Evolutionary conservation across 2,797 vertebrate species (phyloP).

Genomic region (Ceyx erithaca): DNA sequence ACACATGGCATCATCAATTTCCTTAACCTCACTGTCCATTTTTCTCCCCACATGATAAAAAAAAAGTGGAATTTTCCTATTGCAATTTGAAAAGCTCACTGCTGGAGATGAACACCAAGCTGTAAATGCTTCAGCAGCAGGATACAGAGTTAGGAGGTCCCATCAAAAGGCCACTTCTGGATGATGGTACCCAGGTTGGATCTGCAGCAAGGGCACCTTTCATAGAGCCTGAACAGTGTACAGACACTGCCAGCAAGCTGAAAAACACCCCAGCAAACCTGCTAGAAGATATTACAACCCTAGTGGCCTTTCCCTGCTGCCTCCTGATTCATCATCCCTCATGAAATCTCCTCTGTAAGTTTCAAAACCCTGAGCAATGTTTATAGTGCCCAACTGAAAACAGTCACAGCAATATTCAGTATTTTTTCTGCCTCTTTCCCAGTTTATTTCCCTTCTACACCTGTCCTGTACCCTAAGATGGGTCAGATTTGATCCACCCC

Average conservation of each 20-base stretch:
- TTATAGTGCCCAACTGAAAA: background rate
- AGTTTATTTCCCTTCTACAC: background rate
- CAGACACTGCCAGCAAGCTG: background rate
- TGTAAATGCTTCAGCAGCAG: background rate
- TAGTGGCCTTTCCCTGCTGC: background rate
- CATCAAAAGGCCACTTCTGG: background rate
- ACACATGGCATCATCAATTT: background rate
- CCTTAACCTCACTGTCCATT: background rate
- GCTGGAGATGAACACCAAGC: background rate
- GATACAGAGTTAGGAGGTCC: background rate
- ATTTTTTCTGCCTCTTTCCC: background rate
- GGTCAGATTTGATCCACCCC: background rate
- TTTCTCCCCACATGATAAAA: fast-evolving
- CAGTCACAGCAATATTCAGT: background rate
- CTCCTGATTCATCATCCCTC: background rate
- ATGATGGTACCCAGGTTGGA: background rate
- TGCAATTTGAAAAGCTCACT: background rate
- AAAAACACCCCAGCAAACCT: background rate
- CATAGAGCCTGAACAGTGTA: background rate
- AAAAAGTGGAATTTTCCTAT: background rate
- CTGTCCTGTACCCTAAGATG: background rate
- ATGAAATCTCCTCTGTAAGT: background rate
- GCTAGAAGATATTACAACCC: background rate
- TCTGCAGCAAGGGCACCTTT: background rate
- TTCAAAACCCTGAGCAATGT: background rate